Evolutionary conservation across 2,113 vertebrate genomes (phyloP).

Genomic region (Rhea americana): DNA sequence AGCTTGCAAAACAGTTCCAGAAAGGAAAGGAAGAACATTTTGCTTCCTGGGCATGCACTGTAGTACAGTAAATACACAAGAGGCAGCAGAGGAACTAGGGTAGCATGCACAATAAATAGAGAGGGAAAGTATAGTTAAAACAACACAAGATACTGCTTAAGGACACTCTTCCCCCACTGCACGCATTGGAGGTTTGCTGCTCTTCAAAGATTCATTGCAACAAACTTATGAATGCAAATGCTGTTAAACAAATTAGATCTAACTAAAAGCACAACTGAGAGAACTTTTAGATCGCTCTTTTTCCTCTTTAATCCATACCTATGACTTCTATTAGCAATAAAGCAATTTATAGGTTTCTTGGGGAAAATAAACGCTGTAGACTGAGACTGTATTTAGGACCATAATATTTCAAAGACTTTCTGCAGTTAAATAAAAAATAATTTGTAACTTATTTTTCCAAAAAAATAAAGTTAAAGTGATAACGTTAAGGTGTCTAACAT

Average conservation of each 20-base stretch:
- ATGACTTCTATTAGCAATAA: neutral
- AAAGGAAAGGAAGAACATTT: neutral
- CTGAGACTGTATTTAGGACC: neutral
- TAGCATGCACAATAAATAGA: accelerated
- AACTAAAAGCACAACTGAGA: neutral
- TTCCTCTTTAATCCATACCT: neutral
- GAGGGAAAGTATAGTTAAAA: neutral
- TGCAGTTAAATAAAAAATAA: neutral
- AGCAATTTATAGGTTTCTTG: neutral
- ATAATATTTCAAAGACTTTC: neutral
- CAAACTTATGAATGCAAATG: neutral
- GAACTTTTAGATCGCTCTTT: neutral
- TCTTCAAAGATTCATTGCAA: neutral
- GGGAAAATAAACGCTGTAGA: neutral
- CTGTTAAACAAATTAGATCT: neutral
- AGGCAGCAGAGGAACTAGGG: neutral
- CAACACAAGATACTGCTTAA: neutral
- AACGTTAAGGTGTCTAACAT: accelerated
- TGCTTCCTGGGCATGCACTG: neutral
- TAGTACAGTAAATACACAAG: neutral
- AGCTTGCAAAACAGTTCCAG: neutral
- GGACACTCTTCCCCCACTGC: neutral
- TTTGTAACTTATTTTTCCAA: neutral
- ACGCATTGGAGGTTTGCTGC: accelerated
- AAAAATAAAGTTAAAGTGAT: neutral